These are phyloP conservation scores for Glomeris marginata DNA, from an alignment of 2,888 invertebrate species.

Conservation along the genomic window DNA sequence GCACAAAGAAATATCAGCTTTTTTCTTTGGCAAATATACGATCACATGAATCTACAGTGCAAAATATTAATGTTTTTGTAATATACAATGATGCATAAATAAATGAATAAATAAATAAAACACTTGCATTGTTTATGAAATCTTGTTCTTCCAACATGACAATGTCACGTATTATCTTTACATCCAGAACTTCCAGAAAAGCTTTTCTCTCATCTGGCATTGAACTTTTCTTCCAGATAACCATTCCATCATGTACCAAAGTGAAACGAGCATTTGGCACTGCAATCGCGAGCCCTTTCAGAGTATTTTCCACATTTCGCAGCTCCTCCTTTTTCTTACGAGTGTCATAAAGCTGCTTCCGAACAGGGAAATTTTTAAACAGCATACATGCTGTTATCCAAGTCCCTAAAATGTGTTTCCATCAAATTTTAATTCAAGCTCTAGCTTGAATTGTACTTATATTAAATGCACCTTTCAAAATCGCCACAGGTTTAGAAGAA, in stretches of 20 bases:
- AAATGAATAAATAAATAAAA: no score
- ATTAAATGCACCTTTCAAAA: constrained; percentile 31
- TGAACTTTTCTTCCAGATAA: constrained; percentile 4
- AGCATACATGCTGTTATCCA: constrained; percentile 36
- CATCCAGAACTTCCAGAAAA: constrained; percentile 1
- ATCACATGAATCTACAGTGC: background rate
- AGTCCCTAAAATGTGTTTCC: constrained; percentile 43
- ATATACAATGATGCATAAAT: no score
- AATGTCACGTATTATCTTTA: no score
- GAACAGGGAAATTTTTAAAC: constrained; percentile 42
- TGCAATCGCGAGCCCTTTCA: constrained; percentile 38
- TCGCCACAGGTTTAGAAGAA: constrained; percentile 32
- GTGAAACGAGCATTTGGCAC: constrained; percentile 34
- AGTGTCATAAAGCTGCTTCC: constrained; percentile 37
- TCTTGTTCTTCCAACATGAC: no score
- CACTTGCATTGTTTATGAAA: no score
- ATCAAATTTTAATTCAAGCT: constrained; percentile 1
- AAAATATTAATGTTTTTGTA: no score
- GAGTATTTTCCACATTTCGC: constrained; percentile 36
- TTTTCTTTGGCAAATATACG: constrained; percentile 3
- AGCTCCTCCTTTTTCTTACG: constrained; percentile 36
- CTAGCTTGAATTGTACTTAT: background rate
- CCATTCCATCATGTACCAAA: constrained; percentile 32
- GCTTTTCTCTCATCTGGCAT: constrained; percentile 1
- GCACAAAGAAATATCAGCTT: background rate